phyloP scores from a whole-genome alignment of 2,797 vertebrate species.

The Todus mexicanus region DNA sequence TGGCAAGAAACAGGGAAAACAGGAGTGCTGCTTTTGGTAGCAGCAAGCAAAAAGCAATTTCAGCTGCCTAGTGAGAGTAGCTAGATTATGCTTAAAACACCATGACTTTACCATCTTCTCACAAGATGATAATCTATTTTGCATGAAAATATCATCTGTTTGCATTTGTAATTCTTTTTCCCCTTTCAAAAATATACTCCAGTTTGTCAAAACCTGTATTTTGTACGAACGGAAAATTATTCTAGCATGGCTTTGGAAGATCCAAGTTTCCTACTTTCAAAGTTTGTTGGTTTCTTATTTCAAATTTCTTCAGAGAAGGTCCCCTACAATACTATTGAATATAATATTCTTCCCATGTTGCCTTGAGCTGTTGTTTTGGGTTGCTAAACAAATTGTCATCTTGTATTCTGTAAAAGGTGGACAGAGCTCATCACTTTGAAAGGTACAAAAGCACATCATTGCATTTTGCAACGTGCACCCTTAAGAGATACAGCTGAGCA shows the following conservation, averaged over 20 bases:
- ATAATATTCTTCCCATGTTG: background rate
- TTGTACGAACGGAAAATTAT: background rate
- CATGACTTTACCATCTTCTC: background rate
- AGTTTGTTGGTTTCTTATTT: background rate
- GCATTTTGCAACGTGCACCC: background rate
- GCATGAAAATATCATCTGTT: background rate
- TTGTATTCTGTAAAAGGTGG: background rate
- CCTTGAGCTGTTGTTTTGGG: background rate
- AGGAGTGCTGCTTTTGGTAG: background rate
- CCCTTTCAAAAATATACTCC: background rate
- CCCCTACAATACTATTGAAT: background rate
- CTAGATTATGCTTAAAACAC: background rate
- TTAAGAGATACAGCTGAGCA: background rate
- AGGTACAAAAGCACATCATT: background rate
- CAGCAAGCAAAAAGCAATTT: background rate
- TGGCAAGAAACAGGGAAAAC: background rate
- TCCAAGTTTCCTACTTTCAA: background rate
- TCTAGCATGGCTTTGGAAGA: background rate
- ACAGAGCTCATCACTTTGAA: background rate
- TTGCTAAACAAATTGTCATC: background rate
- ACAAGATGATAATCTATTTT: background rate
- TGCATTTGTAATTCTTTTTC: background rate
- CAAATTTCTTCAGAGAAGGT: background rate
- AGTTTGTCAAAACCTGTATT: background rate
- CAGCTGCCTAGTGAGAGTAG: background rate